phyloP scores from a whole-genome alignment of 2,797 vertebrate genomes.

The Kryptopterus vitreolus region DNA sequence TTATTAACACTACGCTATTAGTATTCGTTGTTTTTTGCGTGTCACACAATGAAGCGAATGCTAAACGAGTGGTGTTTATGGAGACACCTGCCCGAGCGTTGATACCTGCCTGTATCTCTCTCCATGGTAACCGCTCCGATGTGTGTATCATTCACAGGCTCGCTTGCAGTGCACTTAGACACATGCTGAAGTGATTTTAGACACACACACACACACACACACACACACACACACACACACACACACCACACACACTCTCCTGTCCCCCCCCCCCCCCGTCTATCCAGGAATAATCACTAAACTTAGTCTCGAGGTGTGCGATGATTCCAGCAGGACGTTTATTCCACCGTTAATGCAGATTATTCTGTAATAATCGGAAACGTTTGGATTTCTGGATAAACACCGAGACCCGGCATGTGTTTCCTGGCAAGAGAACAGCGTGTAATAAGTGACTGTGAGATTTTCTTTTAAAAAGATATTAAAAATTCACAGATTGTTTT shows the following conservation, averaged over 20 bases:
- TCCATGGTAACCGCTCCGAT: conserved; percentile 38
- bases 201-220: background rate
- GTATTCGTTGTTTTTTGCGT: background rate
- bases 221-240: background rate
- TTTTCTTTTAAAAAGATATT: conserved; percentile 53
- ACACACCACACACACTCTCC: conserved; percentile 5
- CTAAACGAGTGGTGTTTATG: conserved; percentile 23
- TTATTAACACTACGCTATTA: conserved; percentile 11
- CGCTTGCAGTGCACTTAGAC: conserved; percentile 20
- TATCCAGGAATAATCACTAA: too few species aligned
- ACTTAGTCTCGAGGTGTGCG: background rate
- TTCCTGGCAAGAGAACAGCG: conserved; percentile 53
- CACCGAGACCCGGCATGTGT: conserved; percentile 43
- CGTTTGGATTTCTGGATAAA: conserved; percentile 30
- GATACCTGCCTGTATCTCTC: conserved; percentile 29
- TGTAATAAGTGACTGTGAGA: conserved; percentile 44
- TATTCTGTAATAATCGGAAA: conserved; percentile 31
- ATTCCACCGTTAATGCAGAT: background rate
- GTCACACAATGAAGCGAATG: conserved; percentile 26
- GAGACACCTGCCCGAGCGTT: conserved; percentile 38
- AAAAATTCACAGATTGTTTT: conserved; percentile 58
- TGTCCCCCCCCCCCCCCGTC: conserved; percentile 27
- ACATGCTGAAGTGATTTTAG: conserved; percentile 44
- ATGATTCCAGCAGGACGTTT: background rate
- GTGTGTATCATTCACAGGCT: conserved; percentile 40